These are phyloP conservation scores for Anastatus disparis DNA, from an alignment of 1,140 invertebrate genomes.

Conservation along the genomic window DNA sequence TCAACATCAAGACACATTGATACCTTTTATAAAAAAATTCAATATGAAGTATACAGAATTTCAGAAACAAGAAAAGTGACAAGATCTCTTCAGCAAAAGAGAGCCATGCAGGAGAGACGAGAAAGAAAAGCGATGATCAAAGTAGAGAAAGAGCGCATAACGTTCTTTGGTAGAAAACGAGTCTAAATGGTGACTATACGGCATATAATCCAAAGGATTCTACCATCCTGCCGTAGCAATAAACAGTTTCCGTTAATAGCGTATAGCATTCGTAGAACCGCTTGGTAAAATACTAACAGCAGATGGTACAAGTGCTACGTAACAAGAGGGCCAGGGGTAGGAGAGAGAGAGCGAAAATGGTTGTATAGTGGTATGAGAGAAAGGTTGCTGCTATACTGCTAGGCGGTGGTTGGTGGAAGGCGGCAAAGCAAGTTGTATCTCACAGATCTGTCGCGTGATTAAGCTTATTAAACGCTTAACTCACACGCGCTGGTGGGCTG, in stretches of 20 bases:
- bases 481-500: constrained; percentile 50
- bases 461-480: constrained; percentile 69
- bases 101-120: not conserved
- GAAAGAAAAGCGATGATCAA: not conserved
- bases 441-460: constrained; percentile 68
- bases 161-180: too few species aligned
- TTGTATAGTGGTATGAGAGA: too few species aligned
- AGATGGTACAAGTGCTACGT: constrained; percentile 57
- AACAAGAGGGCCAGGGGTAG: too few species aligned
- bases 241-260: constrained; percentile 65
- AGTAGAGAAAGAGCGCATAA: not conserved
- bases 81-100: not conserved
- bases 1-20: too few species aligned
- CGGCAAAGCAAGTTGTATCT: constrained; percentile 51
- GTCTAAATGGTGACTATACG: constrained; percentile 36
- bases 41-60: not conserved
- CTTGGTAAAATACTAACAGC: constrained; percentile 67
- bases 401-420: too few species aligned
- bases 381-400: too few species aligned
- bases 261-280: constrained; percentile 57
- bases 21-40: not conserved
- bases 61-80: not conserved
- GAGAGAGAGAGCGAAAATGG: not conserved
- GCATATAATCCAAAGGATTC: constrained; percentile 54
- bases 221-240: constrained; percentile 59